A percentile compares a stretch with the other conserved stretches of the same genome.
phyloP scores from a whole-genome alignment of 2,888 invertebrate species.

The Eupithecia inturbata region DNA sequence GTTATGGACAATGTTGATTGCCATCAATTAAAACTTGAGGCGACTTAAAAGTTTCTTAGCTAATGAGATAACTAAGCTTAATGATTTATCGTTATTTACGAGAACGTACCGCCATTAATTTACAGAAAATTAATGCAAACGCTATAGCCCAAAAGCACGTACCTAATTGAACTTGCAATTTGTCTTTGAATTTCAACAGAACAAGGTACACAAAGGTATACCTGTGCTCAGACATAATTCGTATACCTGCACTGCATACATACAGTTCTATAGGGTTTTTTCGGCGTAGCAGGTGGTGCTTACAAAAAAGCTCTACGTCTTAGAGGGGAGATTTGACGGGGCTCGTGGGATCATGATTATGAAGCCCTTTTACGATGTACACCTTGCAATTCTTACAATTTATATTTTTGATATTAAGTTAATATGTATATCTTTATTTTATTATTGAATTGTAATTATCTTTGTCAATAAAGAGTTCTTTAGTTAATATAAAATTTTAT shows the following conservation, averaged over 20 bases:
- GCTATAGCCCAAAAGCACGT: not conserved
- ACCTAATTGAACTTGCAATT: not conserved
- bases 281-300: slow-evolving; percentile 63
- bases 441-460: too few relatives aligned
- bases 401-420: slow-evolving; percentile 4
- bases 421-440: too few relatives aligned
- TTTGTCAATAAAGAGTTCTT: too few relatives aligned
- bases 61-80: slow-evolving; percentile 6
- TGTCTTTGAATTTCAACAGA: slow-evolving; percentile 22
- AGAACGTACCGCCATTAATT: not conserved
- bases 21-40: slow-evolving; percentile 18
- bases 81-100: not conserved
- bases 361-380: slow-evolving; percentile 31
- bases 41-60: slow-evolving; percentile 1
- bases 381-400: slow-evolving; percentile 41
- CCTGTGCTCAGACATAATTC: slow-evolving; percentile 45
- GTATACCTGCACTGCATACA: slow-evolving; percentile 55
- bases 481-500: too few relatives aligned
- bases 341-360: slow-evolving; percentile 46
- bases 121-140: not conserved
- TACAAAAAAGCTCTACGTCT: slow-evolving; percentile 56
- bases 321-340: slow-evolving; percentile 49
- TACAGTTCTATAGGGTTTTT: slow-evolving; percentile 47
- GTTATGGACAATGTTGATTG: slow-evolving; percentile 2
- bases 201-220: slow-evolving; percentile 14